Conservation (phyloP, 2,113 vertebrate genomes). For the Mesitornis unicolor region DNA sequence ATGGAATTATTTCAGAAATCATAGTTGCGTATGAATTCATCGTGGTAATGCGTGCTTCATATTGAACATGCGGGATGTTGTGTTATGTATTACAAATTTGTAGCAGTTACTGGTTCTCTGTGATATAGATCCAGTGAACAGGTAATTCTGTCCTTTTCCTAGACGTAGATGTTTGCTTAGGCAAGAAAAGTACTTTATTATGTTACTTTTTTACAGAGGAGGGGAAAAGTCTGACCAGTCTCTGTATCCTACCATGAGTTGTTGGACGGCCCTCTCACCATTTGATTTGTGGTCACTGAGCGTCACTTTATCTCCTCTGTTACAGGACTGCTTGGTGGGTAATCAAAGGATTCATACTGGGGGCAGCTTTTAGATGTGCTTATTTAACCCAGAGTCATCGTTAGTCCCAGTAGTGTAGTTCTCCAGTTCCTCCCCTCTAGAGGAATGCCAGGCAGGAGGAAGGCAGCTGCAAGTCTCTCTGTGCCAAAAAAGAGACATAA, state of each 20-base stretch:
- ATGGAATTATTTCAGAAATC: background rate
- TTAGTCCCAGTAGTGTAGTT: background rate
- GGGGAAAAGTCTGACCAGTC: background rate
- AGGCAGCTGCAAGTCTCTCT: background rate
- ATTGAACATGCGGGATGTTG: background rate
- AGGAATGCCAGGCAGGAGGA: background rate
- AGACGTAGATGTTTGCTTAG: background rate
- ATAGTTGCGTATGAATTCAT: background rate
- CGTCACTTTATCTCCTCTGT: background rate
- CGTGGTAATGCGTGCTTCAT: background rate
- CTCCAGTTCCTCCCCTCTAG: background rate
- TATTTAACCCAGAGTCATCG: background rate
- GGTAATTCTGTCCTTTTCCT: background rate
- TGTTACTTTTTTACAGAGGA: background rate
- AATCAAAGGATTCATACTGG: background rate
- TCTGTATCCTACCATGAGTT: background rate
- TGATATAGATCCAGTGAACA: background rate
- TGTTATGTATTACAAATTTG: background rate
- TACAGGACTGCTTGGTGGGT: background rate
- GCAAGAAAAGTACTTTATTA: background rate
- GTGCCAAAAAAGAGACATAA: background rate
- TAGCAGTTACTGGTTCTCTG: background rate
- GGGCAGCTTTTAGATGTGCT: background rate
- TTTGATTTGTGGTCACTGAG: background rate
- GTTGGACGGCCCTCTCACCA: background rate